Evolutionary conservation across 2,888 invertebrate species (phyloP).

Genomic region (Chrysolina americana): DNA sequence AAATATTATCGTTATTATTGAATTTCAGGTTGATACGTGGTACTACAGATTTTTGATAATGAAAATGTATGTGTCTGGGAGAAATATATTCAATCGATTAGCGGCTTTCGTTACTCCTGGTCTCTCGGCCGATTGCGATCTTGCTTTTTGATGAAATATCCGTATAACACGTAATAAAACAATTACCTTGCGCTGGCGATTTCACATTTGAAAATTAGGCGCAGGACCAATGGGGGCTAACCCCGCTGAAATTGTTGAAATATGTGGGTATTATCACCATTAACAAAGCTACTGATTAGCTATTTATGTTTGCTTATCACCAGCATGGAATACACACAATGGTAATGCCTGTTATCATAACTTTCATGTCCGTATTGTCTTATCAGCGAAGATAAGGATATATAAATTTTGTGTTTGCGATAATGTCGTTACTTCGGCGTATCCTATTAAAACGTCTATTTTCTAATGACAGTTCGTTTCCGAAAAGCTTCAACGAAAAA

Average conservation of each 20-base stretch:
- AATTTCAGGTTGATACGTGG: too few species aligned
- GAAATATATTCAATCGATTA: too few species aligned
- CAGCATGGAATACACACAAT: constrained; percentile 63
- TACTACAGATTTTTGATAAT: too few species aligned
- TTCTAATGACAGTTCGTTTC: background rate
- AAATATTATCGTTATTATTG: too few species aligned
- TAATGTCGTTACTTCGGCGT: constrained; percentile 37
- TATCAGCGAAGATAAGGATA: constrained; percentile 50
- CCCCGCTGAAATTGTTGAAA: constrained; percentile 36
- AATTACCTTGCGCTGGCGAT: background rate
- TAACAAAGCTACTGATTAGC: constrained; percentile 62
- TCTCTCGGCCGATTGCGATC: background rate
- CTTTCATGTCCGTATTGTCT: constrained; percentile 60
- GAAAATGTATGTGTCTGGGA: too few species aligned
- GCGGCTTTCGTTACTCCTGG: background rate
- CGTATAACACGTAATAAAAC: background rate
- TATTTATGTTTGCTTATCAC: constrained; percentile 63
- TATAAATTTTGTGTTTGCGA: constrained; percentile 49
- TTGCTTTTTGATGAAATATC: background rate
- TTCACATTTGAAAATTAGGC: constrained; percentile 16
- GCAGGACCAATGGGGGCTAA: constrained; percentile 8
- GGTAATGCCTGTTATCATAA: constrained; percentile 62
- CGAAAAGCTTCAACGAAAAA: background rate
- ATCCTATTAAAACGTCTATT: constrained; percentile 6
- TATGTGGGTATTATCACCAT: constrained; percentile 64